Base-by-base conservation (phyloP, 2,113 vertebrate species). In the Synchiropus splendidus region DNA sequence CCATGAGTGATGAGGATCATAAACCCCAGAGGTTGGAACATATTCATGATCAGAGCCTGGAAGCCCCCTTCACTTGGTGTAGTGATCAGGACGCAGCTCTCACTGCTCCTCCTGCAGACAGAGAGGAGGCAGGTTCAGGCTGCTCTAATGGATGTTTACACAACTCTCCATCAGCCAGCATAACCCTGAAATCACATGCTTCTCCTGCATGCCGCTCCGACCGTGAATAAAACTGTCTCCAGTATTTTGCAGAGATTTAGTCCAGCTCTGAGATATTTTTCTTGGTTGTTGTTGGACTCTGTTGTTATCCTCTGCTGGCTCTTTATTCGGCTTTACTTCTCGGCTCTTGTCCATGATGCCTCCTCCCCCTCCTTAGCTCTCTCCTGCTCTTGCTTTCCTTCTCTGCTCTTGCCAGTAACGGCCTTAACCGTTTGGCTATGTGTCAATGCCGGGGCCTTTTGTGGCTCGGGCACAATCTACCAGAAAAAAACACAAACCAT, bases 401-500 rank as follows among this genome's bases (percentile, higher is more conserved):
- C 61, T 63, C 54, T 74, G 59, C 70, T 69, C 70, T 70, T 72
- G 84, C 80, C 82, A 84, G 77, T 71, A 82, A 75, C 81, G 68
- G 84, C 75, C 75, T 85, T 79, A 84, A 83, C 75, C 72, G 64
- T 76, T 82, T 86, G 80, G 81, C 78, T 81, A 47, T 37, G 33
- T 83, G 81, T 85, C 81, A 86, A 65, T 82, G 73, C 77, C 60
- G 74, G 73, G 83, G 83, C 80, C 83, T 81, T 83, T 79, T 83
- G 82, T 81, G 82, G 82, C 82, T 85, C 70, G 64, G 77, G 87
- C 79, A 68, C 82, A 86, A 86, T 84, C 88, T 84, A 84, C 79
- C 67, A 79, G 77, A 81, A 78, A 80, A 88, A 86, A 90, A 87
- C 80, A 85, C 42, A 70, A 88, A 87, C 78, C 86, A 85, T 86